These are phyloP conservation scores for Zosterops lateralis DNA, from an alignment of 2,113 vertebrate genomes.

Conservation along the genomic window DNA sequence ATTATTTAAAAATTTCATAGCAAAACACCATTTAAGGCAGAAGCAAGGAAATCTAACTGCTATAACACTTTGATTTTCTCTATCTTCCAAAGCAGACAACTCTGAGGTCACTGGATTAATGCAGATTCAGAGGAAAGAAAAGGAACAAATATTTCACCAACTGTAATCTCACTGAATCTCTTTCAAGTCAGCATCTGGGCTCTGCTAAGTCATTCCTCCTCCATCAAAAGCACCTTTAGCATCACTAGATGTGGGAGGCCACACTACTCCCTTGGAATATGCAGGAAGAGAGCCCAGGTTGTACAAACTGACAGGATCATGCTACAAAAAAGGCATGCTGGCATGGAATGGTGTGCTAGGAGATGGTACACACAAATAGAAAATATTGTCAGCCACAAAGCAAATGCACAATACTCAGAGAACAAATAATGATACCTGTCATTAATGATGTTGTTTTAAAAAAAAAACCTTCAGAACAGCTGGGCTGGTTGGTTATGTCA, in stretches of 20 bases:
- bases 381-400: neutral
- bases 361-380: neutral
- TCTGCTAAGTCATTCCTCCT: neutral
- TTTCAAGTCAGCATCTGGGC: neutral
- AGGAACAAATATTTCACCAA: neutral
- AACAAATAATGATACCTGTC: neutral
- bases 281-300: neutral
- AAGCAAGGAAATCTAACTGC: neutral
- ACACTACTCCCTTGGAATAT: neutral
- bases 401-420: neutral
- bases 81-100: neutral
- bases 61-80: neutral
- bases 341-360: neutral
- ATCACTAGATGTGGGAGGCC: neutral
- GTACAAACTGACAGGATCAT: neutral
- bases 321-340: neutral
- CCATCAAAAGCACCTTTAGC: neutral
- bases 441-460: neutral
- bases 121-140: neutral
- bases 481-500: slow-evolving; percentile 58
- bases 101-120: neutral
- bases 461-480: neutral
- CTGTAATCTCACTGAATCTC: neutral
- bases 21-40: neutral
- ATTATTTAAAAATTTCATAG: neutral